phyloP scores from a whole-genome alignment of 2,888 invertebrate species.

The Beris chalybata region DNA sequence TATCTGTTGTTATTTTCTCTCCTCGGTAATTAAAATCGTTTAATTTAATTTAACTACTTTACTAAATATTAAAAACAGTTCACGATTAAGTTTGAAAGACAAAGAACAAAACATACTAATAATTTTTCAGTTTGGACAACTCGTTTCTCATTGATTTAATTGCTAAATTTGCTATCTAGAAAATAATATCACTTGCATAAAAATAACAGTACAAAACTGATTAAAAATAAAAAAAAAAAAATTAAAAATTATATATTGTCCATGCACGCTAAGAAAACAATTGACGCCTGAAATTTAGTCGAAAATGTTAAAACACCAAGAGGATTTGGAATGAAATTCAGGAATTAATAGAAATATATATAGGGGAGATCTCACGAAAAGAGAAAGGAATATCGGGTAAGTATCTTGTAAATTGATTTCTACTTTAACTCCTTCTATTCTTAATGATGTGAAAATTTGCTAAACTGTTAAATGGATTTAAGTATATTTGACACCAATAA shows the following conservation, averaged over 20 bases:
- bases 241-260: slow-evolving; percentile 17
- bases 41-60: not conserved
- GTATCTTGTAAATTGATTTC: slow-evolving; percentile 6
- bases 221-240: not conserved
- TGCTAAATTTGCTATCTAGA: too few species aligned
- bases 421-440: slow-evolving; percentile 22
- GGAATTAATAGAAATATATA: not conserved
- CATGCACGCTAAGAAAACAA: slow-evolving; percentile 15
- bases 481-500: slow-evolving; percentile 21
- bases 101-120: not conserved
- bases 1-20: not conserved
- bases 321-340: slow-evolving; percentile 2
- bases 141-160: too few species aligned
- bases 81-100: not conserved
- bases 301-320: not conserved
- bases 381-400: not conserved
- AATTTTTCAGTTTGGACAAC: too few species aligned
- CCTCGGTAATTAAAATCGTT: not conserved
- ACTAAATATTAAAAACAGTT: not conserved
- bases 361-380: not conserved
- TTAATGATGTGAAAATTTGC: slow-evolving; percentile 16
- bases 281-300: slow-evolving; percentile 3
- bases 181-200: slow-evolving; percentile 1
- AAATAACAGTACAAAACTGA: not conserved
- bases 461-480: slow-evolving; percentile 29